A percentile compares a stretch with the other conserved stretches of the same genome.
Conservation (phyloP, 2,888 invertebrate genomes). For the Stenurella melanura region DNA sequence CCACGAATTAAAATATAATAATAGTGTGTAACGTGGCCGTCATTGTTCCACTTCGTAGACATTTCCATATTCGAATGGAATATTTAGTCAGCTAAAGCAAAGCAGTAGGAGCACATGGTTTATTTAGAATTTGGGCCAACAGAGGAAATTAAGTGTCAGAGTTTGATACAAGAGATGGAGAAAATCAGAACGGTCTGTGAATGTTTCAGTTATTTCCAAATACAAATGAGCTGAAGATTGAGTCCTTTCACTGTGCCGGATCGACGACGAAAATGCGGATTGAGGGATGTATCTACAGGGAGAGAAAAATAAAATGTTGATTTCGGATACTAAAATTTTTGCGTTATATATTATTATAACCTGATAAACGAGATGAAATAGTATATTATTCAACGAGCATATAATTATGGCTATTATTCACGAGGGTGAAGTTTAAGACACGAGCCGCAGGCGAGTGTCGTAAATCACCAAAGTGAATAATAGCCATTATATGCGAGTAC, state of each 20-base stretch:
- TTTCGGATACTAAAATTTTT: no score
- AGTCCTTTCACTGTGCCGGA: conserved; percentile 52
- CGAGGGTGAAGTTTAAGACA: no score
- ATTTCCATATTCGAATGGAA: conserved; percentile 40
- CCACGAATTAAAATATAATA: conserved; percentile 26
- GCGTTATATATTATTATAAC: no score
- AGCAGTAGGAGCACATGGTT: conserved; percentile 58
- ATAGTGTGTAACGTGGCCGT: conserved; percentile 15
- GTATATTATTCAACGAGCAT: no score
- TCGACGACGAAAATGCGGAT: conserved; percentile 45
- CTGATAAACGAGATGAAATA: no score
- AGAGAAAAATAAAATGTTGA: conserved; percentile 10
- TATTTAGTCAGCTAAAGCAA: conserved; percentile 43
- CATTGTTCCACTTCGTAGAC: conserved; percentile 35
- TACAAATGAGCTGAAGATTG: conserved; percentile 63
- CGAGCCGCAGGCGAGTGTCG: no score
- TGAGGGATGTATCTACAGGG: conserved; percentile 36
- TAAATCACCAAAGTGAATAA: no score
- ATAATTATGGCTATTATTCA: no score
- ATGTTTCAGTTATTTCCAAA: conserved; percentile 62
- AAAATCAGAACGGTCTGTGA: conserved; percentile 59
- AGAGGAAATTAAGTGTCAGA: conserved; percentile 68
- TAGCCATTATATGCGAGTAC: no score
- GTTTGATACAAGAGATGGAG: conserved; percentile 66
- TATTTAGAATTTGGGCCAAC: conserved; percentile 66